phyloP scores from a whole-genome alignment of 1,140 invertebrate genomes.

The Magallana gigas region DNA sequence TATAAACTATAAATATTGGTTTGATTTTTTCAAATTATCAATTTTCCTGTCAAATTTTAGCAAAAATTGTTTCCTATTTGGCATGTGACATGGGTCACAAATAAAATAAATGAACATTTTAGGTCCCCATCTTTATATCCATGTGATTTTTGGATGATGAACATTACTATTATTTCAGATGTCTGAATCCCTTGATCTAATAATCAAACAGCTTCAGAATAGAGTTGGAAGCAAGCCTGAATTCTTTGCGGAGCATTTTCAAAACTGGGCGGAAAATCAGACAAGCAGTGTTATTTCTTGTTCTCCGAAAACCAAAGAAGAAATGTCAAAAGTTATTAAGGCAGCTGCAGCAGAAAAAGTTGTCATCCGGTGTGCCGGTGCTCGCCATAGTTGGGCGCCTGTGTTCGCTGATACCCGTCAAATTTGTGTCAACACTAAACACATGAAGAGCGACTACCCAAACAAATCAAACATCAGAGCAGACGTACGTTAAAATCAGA shows the following conservation, averaged over 20 bases:
- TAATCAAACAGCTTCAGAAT: conserved; percentile 1
- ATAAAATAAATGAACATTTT: too few species aligned
- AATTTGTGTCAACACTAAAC: background rate
- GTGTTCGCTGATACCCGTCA: conserved; percentile 26
- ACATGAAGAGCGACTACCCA: conserved; percentile 40
- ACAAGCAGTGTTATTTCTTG: background rate
- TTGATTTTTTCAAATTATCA: too few species aligned
- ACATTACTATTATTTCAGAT: too few species aligned
- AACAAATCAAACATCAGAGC: conserved; percentile 16
- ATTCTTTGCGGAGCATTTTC: conserved; percentile 18
- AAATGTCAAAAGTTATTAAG: background rate
- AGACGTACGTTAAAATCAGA: background rate
- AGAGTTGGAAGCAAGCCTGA: background rate
- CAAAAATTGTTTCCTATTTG: too few species aligned
- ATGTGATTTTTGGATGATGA: too few species aligned
- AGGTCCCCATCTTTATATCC: too few species aligned
- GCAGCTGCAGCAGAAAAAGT: background rate
- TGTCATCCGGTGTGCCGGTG: background rate
- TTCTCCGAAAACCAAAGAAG: conserved; percentile 3
- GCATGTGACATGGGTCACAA: too few species aligned
- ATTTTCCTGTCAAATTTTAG: too few species aligned
- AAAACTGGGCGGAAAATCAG: conserved; percentile 43
- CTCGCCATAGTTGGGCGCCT: conserved; percentile 40
- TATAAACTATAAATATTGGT: too few species aligned
- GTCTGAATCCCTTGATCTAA: background rate